Conservation (phyloP, 2,113 vertebrate species). For the Isurus oxyrinchus region DNA sequence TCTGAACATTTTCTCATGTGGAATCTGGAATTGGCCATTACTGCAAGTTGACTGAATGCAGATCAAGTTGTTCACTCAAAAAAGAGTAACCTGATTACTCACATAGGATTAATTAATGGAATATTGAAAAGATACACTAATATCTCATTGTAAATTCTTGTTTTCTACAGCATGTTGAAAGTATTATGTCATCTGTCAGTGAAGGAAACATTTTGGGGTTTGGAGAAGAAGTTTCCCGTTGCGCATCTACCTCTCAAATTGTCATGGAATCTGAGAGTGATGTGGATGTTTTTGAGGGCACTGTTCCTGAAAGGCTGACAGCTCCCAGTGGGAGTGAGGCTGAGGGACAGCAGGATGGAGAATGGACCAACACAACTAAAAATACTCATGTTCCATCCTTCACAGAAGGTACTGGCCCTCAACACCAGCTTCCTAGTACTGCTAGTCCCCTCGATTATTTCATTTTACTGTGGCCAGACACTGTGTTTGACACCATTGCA, state of each 20-base stretch:
- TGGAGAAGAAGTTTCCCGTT: not conserved
- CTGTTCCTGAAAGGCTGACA: not conserved
- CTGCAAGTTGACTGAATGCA: too few relatives aligned
- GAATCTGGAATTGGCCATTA: too few relatives aligned
- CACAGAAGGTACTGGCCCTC: not conserved
- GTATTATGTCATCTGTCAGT: not conserved
- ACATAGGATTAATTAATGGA: not conserved
- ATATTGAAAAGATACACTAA: not conserved
- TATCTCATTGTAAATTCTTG: not conserved
- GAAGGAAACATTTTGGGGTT: not conserved
- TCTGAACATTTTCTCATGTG: not conserved
- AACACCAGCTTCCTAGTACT: constrained; percentile 17
- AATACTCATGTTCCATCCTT: not conserved
- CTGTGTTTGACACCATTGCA: constrained; percentile 25
- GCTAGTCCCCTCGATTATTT: constrained; percentile 37
- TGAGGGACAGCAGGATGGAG: not conserved
- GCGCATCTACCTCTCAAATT: too few relatives aligned
- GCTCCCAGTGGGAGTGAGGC: not conserved
- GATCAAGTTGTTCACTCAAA: too few relatives aligned
- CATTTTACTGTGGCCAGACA: constrained; percentile 32
- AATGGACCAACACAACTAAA: not conserved
- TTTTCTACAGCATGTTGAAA: constrained; percentile 19
- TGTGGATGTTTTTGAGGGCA: not conserved
- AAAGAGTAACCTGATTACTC: not conserved
- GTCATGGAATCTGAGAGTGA: not conserved